These are phyloP conservation scores for Muscicapa adusta DNA, from an alignment of 2,113 vertebrate genomes.

Conservation along the genomic window DNA sequence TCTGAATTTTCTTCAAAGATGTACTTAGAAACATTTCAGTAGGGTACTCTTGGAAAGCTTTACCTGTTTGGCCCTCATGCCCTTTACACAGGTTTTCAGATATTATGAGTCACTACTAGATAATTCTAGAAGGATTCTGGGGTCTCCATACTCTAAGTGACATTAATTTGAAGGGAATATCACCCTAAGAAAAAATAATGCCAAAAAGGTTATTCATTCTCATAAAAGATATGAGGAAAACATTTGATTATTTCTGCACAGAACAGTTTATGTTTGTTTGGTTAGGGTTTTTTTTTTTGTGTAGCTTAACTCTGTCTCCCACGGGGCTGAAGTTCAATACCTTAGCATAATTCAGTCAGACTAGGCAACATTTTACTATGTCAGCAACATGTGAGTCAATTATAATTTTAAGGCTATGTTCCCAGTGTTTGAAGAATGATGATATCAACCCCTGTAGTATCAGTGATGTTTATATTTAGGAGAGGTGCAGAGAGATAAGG, in stretches of 20 bases:
- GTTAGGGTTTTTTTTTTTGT: neutral
- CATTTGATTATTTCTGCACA: neutral
- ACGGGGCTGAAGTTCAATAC: neutral
- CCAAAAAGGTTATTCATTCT: neutral
- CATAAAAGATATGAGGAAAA: neutral
- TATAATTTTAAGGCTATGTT: neutral
- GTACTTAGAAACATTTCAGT: neutral
- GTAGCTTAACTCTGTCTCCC: neutral
- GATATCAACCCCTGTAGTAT: neutral
- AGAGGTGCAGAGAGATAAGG: neutral
- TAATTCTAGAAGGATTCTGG: neutral
- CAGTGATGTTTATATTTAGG: neutral
- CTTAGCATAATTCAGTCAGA: neutral
- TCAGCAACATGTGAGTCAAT: neutral
- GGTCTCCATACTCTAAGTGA: neutral
- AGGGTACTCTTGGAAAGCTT: neutral
- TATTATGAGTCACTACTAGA: neutral
- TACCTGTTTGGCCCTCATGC: neutral
- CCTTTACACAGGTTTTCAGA: neutral
- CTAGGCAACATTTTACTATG: neutral
- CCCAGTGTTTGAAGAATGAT: neutral
- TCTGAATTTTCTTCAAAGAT: neutral
- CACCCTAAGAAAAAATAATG: neutral
- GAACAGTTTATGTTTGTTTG: neutral
- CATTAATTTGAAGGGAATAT: neutral